Conservation (phyloP, 2,888 invertebrate genomes). For the Linnaemya vulpina region DNA sequence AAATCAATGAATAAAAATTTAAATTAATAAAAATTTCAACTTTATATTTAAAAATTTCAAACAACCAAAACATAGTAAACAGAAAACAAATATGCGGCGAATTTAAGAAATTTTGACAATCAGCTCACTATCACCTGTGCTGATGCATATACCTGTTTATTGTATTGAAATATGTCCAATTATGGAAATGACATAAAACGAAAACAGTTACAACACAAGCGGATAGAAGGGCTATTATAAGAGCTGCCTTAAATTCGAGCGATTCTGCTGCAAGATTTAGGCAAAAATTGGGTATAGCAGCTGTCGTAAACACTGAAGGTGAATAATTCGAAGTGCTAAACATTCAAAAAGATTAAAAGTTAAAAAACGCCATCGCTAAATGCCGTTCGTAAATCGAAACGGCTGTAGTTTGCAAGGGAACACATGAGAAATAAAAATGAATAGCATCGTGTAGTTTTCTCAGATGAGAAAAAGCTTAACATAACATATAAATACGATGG, state of each 20-base stretch:
- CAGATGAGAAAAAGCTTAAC: constrained; percentile 14
- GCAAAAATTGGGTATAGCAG: too few species aligned
- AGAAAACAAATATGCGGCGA: too few species aligned
- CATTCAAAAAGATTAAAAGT: constrained; percentile 28
- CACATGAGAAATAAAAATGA: constrained; percentile 21
- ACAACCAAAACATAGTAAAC: too few species aligned
- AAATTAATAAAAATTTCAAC: too few species aligned
- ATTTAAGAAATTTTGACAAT: too few species aligned
- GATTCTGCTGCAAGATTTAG: constrained; percentile 20
- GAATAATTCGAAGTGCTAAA: constrained; percentile 26
- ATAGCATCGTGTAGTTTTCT: neutral
- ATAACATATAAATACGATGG: too few species aligned
- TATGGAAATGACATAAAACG: constrained; percentile 24
- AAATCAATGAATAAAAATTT: too few species aligned
- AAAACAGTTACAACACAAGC: constrained; percentile 8
- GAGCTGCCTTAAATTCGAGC: neutral
- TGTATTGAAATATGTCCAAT: too few species aligned
- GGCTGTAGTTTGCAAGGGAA: constrained; percentile 7
- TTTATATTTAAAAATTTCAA: too few species aligned
- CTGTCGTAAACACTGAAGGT: constrained; percentile 13
- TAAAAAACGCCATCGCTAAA: constrained; percentile 16
- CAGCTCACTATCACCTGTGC: too few species aligned
- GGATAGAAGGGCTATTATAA: constrained; percentile 13
- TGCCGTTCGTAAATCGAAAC: too few species aligned
- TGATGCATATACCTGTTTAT: too few species aligned